Evolutionary conservation across 2,797 vertebrate genomes (phyloP).

Genomic region (Sebastes vulpes): DNA sequence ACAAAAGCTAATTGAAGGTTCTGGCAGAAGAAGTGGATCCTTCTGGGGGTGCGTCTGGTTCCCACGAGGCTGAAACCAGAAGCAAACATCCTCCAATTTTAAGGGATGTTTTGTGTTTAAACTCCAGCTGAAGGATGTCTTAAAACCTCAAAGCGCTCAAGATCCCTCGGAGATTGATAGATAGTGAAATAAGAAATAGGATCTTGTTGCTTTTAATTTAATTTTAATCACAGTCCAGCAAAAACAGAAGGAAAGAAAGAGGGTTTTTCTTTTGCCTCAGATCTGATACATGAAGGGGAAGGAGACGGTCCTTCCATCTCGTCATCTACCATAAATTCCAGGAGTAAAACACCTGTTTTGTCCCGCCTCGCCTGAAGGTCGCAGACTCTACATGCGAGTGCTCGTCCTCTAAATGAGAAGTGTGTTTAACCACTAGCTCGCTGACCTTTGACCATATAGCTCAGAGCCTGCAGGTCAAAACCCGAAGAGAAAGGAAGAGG

Average conservation of each 20-base stretch:
- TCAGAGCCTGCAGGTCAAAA: conserved; percentile 7
- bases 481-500: background rate
- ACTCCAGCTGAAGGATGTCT: background rate
- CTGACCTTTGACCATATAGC: conserved; percentile 42
- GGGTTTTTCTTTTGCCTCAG: background rate
- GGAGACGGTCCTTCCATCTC: background rate
- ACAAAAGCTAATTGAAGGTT: conserved; percentile 72
- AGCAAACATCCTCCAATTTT: conserved; percentile 10
- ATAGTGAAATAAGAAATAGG: background rate
- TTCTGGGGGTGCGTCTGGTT: conserved; percentile 59
- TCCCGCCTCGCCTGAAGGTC: conserved; percentile 34
- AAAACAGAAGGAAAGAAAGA: background rate
- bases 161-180: background rate
- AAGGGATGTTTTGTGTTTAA: background rate
- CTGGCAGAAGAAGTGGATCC: conserved; percentile 47
- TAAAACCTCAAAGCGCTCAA: background rate
- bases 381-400: conserved; percentile 3
- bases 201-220: conserved; percentile 1
- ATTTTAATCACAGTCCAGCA: background rate
- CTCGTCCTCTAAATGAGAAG: conserved; percentile 30
- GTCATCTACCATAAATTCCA: conserved; percentile 5
- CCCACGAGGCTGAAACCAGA: conserved; percentile 51
- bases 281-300: background rate
- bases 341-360: conserved; percentile 56
- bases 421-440: conserved; percentile 38